These are phyloP conservation scores for Miichthys miiuy DNA, from an alignment of 2,797 vertebrate species.

Conservation along the genomic window DNA sequence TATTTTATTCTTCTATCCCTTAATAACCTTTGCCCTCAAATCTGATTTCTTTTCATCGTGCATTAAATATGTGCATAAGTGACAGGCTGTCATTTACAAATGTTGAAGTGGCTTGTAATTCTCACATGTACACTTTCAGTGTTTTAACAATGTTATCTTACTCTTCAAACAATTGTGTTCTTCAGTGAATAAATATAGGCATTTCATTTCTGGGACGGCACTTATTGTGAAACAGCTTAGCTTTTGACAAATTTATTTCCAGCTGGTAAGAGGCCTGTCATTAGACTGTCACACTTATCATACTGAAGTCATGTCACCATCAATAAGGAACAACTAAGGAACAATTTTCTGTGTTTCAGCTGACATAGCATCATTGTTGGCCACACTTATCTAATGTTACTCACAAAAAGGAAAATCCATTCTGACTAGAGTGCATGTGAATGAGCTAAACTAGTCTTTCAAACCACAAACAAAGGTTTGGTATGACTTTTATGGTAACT, in stretches of 20 bases:
- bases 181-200: neutral
- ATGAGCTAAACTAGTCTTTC: neutral
- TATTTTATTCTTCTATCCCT: neutral
- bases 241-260: conserved; percentile 26
- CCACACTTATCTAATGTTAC: neutral
- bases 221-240: neutral
- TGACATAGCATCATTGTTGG: neutral
- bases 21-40: neutral
- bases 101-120: too few species aligned
- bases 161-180: neutral
- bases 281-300: conserved; percentile 40
- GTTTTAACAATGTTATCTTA: neutral
- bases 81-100: too few species aligned
- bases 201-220: neutral
- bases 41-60: neutral
- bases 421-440: neutral
- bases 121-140: too few species aligned
- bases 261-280: conserved; percentile 25
- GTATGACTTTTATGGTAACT: neutral
- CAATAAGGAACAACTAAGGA: neutral
- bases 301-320: neutral
- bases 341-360: neutral
- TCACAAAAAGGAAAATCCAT: neutral
- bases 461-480: neutral
- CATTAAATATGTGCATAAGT: too few species aligned